Conservation (phyloP, 2,113 vertebrate genomes). For the Ameiurus melas region DNA sequence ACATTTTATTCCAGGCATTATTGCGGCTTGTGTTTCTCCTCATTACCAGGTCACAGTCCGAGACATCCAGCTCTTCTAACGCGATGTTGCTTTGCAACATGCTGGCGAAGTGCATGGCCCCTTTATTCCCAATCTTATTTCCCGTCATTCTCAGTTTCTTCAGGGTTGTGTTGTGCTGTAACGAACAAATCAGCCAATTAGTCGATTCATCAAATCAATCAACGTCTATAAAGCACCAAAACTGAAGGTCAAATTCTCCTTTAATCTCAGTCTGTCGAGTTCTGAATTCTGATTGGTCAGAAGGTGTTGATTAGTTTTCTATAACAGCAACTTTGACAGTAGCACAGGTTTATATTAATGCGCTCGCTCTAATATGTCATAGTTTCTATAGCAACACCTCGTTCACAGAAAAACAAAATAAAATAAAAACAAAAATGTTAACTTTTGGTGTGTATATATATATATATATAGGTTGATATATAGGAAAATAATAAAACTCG, state of each 20-base stretch:
- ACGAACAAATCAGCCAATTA: background rate
- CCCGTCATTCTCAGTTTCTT: slow-evolving; percentile 82
- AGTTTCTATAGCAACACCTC: background rate
- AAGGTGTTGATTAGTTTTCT: background rate
- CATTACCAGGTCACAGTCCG: slow-evolving; percentile 84
- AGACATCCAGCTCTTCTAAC: slow-evolving; percentile 82
- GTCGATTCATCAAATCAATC: background rate
- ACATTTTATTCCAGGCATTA: background rate
- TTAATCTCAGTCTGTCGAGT: background rate
- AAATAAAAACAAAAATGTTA: no score
- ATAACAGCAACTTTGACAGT: background rate
- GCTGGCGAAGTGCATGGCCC: slow-evolving; percentile 81
- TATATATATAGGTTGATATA: no score
- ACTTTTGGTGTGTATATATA: no score
- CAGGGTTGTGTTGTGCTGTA: slow-evolving; percentile 78
- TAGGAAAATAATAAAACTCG: no score
- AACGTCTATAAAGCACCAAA: background rate
- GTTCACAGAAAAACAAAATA: no score
- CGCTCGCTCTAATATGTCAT: background rate
- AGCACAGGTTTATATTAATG: background rate
- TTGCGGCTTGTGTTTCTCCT: slow-evolving; percentile 14
- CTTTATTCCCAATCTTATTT: slow-evolving; percentile 83
- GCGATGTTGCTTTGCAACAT: slow-evolving; percentile 80
- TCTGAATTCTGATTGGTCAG: background rate
- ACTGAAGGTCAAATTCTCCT: background rate